Conservation (phyloP, 2,797 vertebrate genomes). For the Carapus acus region DNA sequence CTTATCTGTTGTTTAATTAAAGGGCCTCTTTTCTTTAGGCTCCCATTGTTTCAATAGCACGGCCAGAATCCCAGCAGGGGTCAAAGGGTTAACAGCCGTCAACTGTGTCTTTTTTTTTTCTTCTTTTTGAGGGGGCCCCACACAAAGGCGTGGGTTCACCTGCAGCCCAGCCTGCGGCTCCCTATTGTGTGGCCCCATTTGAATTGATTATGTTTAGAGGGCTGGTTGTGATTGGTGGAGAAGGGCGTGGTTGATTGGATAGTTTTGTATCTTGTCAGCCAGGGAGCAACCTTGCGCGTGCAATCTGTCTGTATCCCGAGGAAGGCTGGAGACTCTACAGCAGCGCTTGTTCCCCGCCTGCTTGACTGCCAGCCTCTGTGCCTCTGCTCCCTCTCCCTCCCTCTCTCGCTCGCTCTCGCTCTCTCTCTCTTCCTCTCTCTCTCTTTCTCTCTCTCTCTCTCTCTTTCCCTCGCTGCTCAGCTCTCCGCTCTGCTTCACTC, state of each 20-base stretch:
- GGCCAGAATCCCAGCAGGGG: slow-evolving; percentile 71
- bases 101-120: slow-evolving; percentile 68
- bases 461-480: slow-evolving; percentile 49
- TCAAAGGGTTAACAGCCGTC: slow-evolving; percentile 87
- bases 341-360: slow-evolving; percentile 56
- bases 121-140: slow-evolving; percentile 68
- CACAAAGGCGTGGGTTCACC: slow-evolving; percentile 84
- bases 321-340: slow-evolving; percentile 79
- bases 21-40: slow-evolving; percentile 69
- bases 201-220: slow-evolving; percentile 86
- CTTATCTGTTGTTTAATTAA: slow-evolving; percentile 81
- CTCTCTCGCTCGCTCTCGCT: slow-evolving; percentile 29
- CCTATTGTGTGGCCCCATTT: slow-evolving; percentile 80
- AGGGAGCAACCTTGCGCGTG: slow-evolving; percentile 84
- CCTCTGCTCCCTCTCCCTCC: slow-evolving; percentile 37
- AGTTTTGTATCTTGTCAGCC: slow-evolving; percentile 94
- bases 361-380: slow-evolving; percentile 48
- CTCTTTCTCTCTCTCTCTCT: slow-evolving; percentile 54
- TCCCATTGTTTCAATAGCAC: slow-evolving; percentile 73
- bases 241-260: slow-evolving; percentile 94
- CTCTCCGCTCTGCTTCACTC: slow-evolving; percentile 73
- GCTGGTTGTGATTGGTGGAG: slow-evolving; percentile 95
- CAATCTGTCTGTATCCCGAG: slow-evolving; percentile 90
- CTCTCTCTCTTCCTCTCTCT: slow-evolving; percentile 36
- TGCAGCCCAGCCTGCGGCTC: slow-evolving; percentile 76